phyloP scores from a whole-genome alignment of 2,888 invertebrate genomes.

The Diabrotica balteata region DNA sequence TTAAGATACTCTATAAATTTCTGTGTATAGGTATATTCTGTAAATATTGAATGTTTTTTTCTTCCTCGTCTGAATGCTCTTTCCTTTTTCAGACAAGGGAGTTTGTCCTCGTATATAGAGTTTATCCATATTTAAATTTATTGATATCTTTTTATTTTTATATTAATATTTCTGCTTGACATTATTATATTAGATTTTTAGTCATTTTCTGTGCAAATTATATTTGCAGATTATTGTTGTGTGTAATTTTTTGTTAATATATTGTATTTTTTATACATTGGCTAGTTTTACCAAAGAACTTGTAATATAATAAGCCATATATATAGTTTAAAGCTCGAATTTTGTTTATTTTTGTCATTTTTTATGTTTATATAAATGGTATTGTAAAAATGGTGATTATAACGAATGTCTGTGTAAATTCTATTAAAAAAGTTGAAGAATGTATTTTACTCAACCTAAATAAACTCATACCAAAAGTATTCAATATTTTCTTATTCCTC shows the following conservation, averaged over 20 bases:
- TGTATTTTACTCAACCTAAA: constrained; percentile 60
- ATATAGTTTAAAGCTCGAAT: constrained; percentile 37
- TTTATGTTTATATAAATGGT: constrained; percentile 48
- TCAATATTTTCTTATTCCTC: too few species aligned
- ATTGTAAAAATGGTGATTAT: constrained; percentile 56
- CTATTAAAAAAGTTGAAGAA: constrained; percentile 59
- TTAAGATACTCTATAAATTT: constrained; percentile 55
- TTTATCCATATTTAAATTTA: constrained; percentile 35
- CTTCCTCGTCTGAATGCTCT: constrained; percentile 35
- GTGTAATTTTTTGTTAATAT: constrained; percentile 47
- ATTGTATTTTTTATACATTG: constrained; percentile 51
- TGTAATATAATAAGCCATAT: constrained; percentile 55
- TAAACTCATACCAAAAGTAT: constrained; percentile 38
- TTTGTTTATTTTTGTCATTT: constrained; percentile 44
- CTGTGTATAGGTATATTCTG: constrained; percentile 57
- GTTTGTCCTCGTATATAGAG: constrained; percentile 28
- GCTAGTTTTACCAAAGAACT: constrained; percentile 62
- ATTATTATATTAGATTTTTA: constrained; percentile 29
- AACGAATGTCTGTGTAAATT: constrained; percentile 58
- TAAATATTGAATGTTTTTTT: constrained; percentile 54
- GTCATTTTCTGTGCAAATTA: constrained; percentile 43
- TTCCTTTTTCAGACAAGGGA: constrained; percentile 34
- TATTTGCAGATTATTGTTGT: constrained; percentile 48
- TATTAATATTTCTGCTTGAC: constrained; percentile 35
- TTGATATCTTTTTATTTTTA: constrained; percentile 41